Base-by-base conservation (phyloP, 2,797 vertebrate species). In the Oreochromis mossambicus region DNA sequence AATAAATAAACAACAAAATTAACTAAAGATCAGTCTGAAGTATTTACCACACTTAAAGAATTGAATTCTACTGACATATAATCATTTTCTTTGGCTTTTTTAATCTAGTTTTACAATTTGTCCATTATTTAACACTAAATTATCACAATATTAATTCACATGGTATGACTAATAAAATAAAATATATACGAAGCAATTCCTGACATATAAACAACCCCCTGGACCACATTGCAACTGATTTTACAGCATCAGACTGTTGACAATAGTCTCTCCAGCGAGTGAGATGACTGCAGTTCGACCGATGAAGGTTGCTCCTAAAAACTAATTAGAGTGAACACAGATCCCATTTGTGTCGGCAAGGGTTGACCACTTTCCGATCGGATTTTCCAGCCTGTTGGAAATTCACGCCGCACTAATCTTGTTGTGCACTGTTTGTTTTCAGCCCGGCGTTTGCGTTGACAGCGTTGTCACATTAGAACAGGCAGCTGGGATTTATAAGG, bases 371-470 rank as follows among this genome's bases (percentile, higher is more conserved):
- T 90, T 85, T 87, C 87, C 70, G 84, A 89, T 91, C 63, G 4
- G 58, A 87, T 92, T 89, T 91, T 80, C 86, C 81, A 11, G 83
- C 51, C 82, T 61, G 80, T 54, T 86, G 85, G 52, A 88, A 90
- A 61, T 46, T 41, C 12, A 10, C 54, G 15, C 36, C 48, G 1
- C 56, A 73, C 70, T 75, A 66, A 92, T 51, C 79, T 56, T 8
- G 56, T 50, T 29, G 80, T 3, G 14, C 10, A 4, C 12, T 4
- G 79, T 90, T 87, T 81, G 83, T 50, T 86, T 90, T 73, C 68
- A 8, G 15, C n/a, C 0, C 10, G 3, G 17, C 4, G 6, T 77
- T 79, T 56, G 81, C 13, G 3, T 52, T 15, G 87, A 84, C 85
- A 70, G 43, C 3, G 7, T 55, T 66, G 89, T 91, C 89, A 87